A percentile compares a stretch with the other conserved stretches of the same genome.
phyloP scores from a whole-genome alignment of 2,113 vertebrate species.

The Chionomys nivalis region DNA sequence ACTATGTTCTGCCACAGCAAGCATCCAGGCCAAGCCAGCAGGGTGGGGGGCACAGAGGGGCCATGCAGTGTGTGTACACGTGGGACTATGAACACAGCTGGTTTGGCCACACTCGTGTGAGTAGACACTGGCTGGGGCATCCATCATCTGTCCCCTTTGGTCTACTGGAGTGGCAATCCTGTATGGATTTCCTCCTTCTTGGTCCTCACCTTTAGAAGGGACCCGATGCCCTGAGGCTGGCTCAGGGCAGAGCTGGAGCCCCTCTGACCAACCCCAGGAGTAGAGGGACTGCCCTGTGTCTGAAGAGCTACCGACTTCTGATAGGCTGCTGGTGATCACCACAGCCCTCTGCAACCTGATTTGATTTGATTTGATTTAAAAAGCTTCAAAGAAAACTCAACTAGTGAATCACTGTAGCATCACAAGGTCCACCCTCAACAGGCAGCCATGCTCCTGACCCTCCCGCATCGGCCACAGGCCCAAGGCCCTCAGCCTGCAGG shows the following conservation, averaged over 20 bases:
- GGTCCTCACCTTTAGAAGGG: background rate
- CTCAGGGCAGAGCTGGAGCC: background rate
- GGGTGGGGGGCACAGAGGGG: background rate
- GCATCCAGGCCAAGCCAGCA: background rate
- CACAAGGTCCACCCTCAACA: background rate
- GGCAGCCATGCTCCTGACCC: fast-evolving
- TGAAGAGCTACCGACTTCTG: background rate
- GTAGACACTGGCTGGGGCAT: background rate
- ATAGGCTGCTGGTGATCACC: background rate
- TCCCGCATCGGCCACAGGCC: background rate
- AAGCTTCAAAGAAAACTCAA: background rate
- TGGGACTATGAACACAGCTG: background rate
- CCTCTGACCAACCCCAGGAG: background rate
- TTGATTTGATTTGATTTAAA: background rate
- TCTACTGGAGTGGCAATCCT: background rate
- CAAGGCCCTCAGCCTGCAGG: background rate
- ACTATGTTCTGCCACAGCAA: slow-evolving; percentile 71
- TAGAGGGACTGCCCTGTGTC: background rate
- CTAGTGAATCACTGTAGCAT: background rate
- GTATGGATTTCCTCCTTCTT: background rate
- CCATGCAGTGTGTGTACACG: slow-evolving; percentile 1
- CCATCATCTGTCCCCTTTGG: background rate
- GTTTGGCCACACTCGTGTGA: too few species aligned
- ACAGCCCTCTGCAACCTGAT: background rate
- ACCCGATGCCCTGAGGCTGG: background rate